phyloP scores from a whole-genome alignment of 2,888 invertebrate genomes.

The Rambutsinella grinnellia region DNA sequence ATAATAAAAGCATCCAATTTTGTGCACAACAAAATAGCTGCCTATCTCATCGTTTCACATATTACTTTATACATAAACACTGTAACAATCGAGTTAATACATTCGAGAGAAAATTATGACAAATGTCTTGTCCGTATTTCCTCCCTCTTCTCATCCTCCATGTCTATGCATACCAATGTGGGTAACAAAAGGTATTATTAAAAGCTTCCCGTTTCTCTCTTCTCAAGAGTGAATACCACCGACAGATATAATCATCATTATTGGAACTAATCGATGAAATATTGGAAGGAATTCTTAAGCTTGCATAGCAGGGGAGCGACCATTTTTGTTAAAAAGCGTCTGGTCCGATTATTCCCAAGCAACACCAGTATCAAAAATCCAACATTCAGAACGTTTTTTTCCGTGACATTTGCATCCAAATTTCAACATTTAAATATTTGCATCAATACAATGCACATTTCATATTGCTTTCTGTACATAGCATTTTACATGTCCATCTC shows the following conservation, averaged over 20 bases:
- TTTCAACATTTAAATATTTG: too few species aligned
- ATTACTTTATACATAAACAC: too few species aligned
- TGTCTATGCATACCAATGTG: background rate
- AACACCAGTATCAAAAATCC: too few species aligned
- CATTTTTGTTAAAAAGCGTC: background rate
- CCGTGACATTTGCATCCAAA: too few species aligned
- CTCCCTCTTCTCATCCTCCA: slow-evolving; percentile 1
- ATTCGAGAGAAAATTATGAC: slow-evolving; percentile 47
- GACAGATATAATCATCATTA: slow-evolving; percentile 50
- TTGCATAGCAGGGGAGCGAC: slow-evolving; percentile 62
- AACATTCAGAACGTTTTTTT: too few species aligned
- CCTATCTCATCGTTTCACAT: too few species aligned
- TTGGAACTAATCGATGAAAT: slow-evolving; percentile 67
- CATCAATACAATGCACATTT: too few species aligned
- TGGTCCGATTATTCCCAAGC: background rate
- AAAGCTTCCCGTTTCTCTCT: background rate
- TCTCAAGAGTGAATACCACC: background rate
- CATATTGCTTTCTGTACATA: too few species aligned
- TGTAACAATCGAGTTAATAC: too few species aligned
- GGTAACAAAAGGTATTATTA: background rate
- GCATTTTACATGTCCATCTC: too few species aligned
- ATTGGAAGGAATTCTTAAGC: slow-evolving; percentile 66
- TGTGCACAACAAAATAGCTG: too few species aligned
- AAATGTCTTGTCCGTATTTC: slow-evolving; percentile 30
- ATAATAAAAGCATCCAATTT: too few species aligned